A percentile compares a stretch with the other conserved stretches of the same genome.
Conservation (phyloP, 1,140 invertebrate genomes). For the Drosophila yakuba region DNA sequence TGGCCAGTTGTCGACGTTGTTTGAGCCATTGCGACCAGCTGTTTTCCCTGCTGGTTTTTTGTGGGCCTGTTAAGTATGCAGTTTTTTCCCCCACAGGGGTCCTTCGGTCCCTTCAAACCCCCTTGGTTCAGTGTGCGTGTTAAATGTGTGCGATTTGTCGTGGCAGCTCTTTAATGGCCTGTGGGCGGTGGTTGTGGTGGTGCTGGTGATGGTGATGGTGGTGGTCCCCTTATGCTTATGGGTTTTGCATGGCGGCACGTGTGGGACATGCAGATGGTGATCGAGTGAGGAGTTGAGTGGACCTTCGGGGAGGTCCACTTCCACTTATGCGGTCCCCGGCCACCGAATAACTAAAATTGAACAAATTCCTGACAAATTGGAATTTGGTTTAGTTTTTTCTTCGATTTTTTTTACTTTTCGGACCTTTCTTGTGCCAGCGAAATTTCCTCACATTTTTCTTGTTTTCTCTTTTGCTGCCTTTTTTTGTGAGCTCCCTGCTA, state of each 20-base stretch:
- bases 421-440: slow-evolving; percentile 65
- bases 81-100: slow-evolving; percentile 62
- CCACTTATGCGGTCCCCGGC: slow-evolving; percentile 22
- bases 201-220: slow-evolving; percentile 1
- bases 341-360: slow-evolving; percentile 81
- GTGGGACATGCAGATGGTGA: slow-evolving; percentile 71
- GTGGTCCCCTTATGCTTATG: slow-evolving; percentile 63
- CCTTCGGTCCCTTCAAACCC: not conserved
- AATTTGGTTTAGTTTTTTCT: slow-evolving; percentile 79
- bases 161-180: slow-evolving; percentile 76
- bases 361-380: slow-evolving; percentile 84
- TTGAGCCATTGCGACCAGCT: slow-evolving; percentile 72
- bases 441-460: slow-evolving; percentile 78
- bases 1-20: slow-evolving; percentile 59
- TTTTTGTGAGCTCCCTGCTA: slow-evolving; percentile 47
- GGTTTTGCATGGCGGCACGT: slow-evolving; percentile 78
- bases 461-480: slow-evolving; percentile 47
- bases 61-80: slow-evolving; percentile 77
- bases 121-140: slow-evolving; percentile 54
- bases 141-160: slow-evolving; percentile 81
- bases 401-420: slow-evolving; percentile 35
- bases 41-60: slow-evolving; percentile 67
- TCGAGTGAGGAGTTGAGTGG: not conserved
- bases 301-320: slow-evolving; percentile 10
- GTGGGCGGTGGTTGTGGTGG: slow-evolving; percentile 18